phyloP scores from a whole-genome alignment of 2,797 vertebrate genomes.

The Coregonus sp. region DNA sequence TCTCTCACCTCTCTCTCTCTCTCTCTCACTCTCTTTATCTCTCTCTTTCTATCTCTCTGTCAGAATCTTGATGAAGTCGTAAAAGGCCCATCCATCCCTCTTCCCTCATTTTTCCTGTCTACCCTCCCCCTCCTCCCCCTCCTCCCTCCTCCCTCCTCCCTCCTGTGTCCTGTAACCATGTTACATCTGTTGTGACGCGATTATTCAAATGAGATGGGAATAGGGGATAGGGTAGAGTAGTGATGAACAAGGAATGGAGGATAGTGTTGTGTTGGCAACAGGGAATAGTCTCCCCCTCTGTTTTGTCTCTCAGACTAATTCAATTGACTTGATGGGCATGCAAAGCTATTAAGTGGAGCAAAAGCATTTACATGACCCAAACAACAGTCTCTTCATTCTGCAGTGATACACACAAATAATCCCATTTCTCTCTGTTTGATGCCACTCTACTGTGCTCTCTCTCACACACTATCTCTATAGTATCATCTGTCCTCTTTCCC shows the following conservation, averaged over 20 bases:
- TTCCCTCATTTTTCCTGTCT: conserved; percentile 1
- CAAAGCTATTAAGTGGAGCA: conserved; percentile 60
- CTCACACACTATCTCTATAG: neutral
- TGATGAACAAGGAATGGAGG: conserved; percentile 56
- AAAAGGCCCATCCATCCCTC: neutral
- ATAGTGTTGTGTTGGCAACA: conserved; percentile 48
- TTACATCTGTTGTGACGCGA: conserved; percentile 37
- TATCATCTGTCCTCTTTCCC: neutral
- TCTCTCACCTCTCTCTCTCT: neutral
- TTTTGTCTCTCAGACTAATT: neutral
- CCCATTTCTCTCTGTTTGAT: conserved; percentile 36
- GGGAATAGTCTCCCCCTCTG: conserved; percentile 42
- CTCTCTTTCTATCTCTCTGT: neutral
- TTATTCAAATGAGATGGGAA: conserved; percentile 40
- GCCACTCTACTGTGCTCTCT: conserved; percentile 18
- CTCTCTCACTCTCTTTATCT: neutral
- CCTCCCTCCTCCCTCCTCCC: too few species aligned
- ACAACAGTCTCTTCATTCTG: conserved; percentile 22
- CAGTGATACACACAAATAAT: too few species aligned
- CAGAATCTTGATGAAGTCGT: neutral
- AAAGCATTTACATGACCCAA: conserved; percentile 57
- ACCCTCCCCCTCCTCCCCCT: neutral
- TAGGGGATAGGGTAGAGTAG: conserved; percentile 45
- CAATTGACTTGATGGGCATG: too few species aligned
- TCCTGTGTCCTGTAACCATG: neutral